Evolutionary conservation across 2,113 vertebrate species (phyloP).

Genomic region (Setophaga petechia): DNA sequence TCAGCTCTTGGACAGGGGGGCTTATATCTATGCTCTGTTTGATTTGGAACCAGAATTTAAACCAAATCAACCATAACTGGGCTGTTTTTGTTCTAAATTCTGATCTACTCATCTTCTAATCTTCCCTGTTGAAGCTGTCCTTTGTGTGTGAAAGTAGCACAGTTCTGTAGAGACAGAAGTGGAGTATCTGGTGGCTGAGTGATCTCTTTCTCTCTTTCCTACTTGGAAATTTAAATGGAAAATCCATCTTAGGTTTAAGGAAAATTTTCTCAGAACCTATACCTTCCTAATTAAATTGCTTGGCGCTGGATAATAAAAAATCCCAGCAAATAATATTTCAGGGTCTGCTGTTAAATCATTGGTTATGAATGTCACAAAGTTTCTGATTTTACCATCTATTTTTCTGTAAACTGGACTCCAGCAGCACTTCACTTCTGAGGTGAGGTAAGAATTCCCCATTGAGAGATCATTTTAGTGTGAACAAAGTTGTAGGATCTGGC

Average conservation of each 20-base stretch:
- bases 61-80: background rate
- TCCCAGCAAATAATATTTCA: background rate
- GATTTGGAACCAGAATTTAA: background rate
- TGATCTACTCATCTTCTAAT: background rate
- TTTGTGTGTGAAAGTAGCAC: background rate
- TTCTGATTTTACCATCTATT: background rate
- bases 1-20: background rate
- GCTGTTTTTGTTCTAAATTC: background rate
- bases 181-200: background rate
- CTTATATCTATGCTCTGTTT: background rate
- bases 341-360: background rate
- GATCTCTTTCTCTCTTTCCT: background rate
- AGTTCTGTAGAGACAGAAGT: background rate
- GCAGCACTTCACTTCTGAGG: background rate
- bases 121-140: background rate
- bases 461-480: background rate
- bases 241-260: background rate
- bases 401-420: background rate
- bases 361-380: background rate
- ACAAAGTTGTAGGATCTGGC: background rate
- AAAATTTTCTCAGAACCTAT: background rate
- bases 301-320: background rate
- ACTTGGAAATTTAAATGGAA: conserved; percentile 23
- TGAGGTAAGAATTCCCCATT: background rate
- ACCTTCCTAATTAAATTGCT: background rate